Percentiles rank a stretch among this genome's conserved stretches.
Evolutionary conservation across 2,797 vertebrate species (phyloP).

Genomic region (Labroides dimidiatus): DNA sequence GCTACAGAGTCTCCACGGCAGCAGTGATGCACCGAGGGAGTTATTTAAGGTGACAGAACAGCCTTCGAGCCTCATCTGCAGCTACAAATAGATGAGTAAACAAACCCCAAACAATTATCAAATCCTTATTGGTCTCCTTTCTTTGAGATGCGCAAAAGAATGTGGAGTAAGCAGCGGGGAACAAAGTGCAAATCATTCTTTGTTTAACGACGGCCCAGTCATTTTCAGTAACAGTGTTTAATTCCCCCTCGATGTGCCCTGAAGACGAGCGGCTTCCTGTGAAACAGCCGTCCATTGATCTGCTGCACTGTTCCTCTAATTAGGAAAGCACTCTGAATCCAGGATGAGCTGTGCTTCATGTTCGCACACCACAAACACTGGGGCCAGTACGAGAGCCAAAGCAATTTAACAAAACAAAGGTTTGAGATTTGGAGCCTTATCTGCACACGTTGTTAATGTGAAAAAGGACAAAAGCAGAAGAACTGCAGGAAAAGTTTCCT

Average conservation of each 20-base stretch:
- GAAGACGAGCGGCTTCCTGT: slow-evolving; percentile 27
- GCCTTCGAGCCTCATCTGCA: slow-evolving; percentile 1
- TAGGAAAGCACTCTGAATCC: slow-evolving; percentile 38
- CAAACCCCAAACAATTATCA: slow-evolving; percentile 50
- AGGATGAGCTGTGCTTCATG: slow-evolving; percentile 19
- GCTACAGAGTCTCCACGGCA: neutral
- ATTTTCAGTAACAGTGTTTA: slow-evolving; percentile 51
- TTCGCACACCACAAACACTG: slow-evolving; percentile 6
- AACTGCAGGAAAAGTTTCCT: neutral
- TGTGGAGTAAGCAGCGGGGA: slow-evolving; percentile 28
- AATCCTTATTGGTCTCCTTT: slow-evolving; percentile 18
- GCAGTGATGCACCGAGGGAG: neutral
- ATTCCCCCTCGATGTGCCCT: slow-evolving; percentile 31
- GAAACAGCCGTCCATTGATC: slow-evolving; percentile 36
- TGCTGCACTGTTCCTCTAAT: slow-evolving; percentile 42
- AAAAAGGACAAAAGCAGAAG: slow-evolving; percentile 9
- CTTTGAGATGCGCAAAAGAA: slow-evolving; percentile 14
- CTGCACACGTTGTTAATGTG: neutral
- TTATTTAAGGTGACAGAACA: neutral
- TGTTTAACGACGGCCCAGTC: slow-evolving; percentile 20
- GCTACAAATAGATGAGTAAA: slow-evolving; percentile 18
- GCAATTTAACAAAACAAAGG: slow-evolving; percentile 41
- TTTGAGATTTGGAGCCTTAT: slow-evolving; percentile 17
- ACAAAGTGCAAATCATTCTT: slow-evolving; percentile 44
- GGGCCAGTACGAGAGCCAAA: neutral